Base-by-base conservation (phyloP, 2,888 invertebrate species). In the Thera britannica region DNA sequence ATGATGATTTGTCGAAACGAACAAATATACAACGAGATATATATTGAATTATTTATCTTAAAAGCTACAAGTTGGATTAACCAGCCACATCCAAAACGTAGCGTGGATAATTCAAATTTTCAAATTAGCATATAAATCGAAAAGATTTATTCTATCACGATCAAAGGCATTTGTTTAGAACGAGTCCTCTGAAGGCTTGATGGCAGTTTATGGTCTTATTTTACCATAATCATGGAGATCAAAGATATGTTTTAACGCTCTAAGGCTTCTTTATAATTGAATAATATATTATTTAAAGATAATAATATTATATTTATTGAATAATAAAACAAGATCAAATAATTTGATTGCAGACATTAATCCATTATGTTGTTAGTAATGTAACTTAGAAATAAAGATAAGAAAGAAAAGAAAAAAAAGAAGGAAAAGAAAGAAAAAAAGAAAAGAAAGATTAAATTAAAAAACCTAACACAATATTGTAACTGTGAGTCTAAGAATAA, bases 91-190 rank as follows among this genome's bases (percentile, higher is more conserved):
- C 83, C 83, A 79, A 82, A 81, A 79, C 81, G 80, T 83, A 83
- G 84, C 84, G 84, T 84, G 83, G 87, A 82, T 87, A 88, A 91
- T 91, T 90, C 90, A 90, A 91, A 92, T 90, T 86, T 82, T 82
- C 60, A 90, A 90, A 92, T 92, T 92, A 90, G 90, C 92, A 92
- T 92, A 90, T 92, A 92, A 91, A 92, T 92, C 90, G 92, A 92
- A 92, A 89, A 91, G 90, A 90, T 90, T 92, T 91, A 87, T 89
- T 89, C 90, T 88, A 89, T 91, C 89, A 90, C 90, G 91, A 91
- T 91, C 91, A 92, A 91, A 89, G 87, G 89, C 90, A 90, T 90
- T 90, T 90, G 89, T 90, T 88, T 87, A 83, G 87, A 86, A 87
- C 83, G 83, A 82, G 81, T 78, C 79, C 79, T 80, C 77, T 79